Base-by-base conservation (phyloP, 2,888 invertebrate genomes). In the Dilophus febrilis region DNA sequence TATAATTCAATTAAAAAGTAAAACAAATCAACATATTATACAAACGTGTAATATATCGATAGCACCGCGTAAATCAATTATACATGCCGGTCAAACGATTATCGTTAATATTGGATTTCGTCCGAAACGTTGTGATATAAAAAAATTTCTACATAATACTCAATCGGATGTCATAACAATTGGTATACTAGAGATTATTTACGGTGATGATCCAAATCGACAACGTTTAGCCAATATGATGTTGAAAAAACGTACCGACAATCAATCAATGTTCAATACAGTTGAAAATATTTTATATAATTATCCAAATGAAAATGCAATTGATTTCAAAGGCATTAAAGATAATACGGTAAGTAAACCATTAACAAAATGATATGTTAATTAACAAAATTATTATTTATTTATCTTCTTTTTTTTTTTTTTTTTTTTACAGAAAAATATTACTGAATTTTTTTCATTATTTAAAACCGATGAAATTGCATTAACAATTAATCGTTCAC, bases 181-280 rank as follows among this genome's bases (percentile, higher is more conserved):
- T 40, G 68, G 66, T 35, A 67, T 66, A 16, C 48, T 70, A 48
- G 59, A 59, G 28, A 55, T 70, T 12, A 62, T 62, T 14, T 61
- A 64, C 40, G 69, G 68, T 1, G 69, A 69, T 45, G 69, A 70
- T 40, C 65, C 67, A 6, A 66, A 67, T 26, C 56, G 69, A 5
- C 61, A 59, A 40, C 53, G 61, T 26, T 56, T 61, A 42, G 53
- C 58, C 3, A 49, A 51, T 13, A 45, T 61, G 4, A 50, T 60
- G n/a, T 34, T 37, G 17, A 49, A 51, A 31, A 22, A 22, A 22
- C 54, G 56, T 54, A 49, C 46, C 3, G 38, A 41, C 4, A 51
- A 50, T 2, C 29, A 55, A 59, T 46, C 51, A 55, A 16, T 50
- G 49, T 14, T 51, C 52, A 0, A 46, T 49, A 0, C 48, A 51